Evolutionary conservation across 2,113 vertebrate genomes (phyloP), one percentile per base, ranked within the genome.

Genomic region (Hymenochirus boettgeri): DNA sequence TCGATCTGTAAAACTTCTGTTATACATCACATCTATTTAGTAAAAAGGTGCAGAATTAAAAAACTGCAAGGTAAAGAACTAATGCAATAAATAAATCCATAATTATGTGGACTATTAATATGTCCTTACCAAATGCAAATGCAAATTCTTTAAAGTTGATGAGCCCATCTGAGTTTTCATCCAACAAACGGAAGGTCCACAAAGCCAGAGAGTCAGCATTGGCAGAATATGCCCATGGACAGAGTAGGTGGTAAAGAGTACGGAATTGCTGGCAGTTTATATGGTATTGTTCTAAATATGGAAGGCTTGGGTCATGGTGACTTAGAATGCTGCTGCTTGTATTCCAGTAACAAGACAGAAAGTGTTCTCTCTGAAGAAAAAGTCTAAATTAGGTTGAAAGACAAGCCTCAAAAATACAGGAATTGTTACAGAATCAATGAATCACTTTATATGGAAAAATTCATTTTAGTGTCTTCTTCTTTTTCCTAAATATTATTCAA

Each of bases 101-200:
- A n/a, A n/a, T 4, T 6, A n/a, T 18, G 39, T 15, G 2, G 50
- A 61, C 11, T 42, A 42, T 42, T 31, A 42, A 42, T 42, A 18
- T 17, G 31, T 54, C 37, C 81, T 23, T 84, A 96, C 96, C 93
- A 55, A 98, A 87, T 35, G 82, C 78, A 59, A 65, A 86, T 73
- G 88, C 88, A 80, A 98, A 97, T 48, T 99, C 94, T 79, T 90
- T 96, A 80, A 99, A 99, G 86, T 96, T 99, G 73, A 99, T 78
- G 24, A 99, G 90, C 74, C 91, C 88, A 1, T 88, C 84, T 7
- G 87, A 85, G 60, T 90, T 92, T 77, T 95, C 90, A 53, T 96
- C 96, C 70, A 95, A 81, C 54, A 97, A 78, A 57, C 89, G 86
- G 83, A 98, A 98, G 0, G 85, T 86, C 89, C 93, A 95, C 10